These are phyloP conservation scores for Idaea biselata DNA, from an alignment of 2,888 invertebrate species.

Conservation along the genomic window DNA sequence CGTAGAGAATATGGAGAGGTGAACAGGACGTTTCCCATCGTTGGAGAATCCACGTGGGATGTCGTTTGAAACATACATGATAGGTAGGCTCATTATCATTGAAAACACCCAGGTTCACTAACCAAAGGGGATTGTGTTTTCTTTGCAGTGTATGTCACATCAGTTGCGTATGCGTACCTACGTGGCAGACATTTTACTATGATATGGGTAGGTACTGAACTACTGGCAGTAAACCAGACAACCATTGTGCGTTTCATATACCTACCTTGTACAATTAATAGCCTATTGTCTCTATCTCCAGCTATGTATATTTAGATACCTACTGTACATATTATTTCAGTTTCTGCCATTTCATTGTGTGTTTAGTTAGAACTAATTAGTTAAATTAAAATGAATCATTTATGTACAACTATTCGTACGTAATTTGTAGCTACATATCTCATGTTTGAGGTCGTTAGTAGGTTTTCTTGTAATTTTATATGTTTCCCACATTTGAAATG, in stretches of 20 bases:
- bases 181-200: neutral
- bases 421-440: neutral
- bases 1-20: conserved; percentile 16
- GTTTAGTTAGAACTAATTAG: neutral
- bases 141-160: neutral
- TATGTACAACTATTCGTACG: neutral
- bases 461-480: neutral
- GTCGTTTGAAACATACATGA: conserved; percentile 45
- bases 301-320: neutral
- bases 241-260: neutral
- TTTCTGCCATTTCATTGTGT: neutral
- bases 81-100: conserved; percentile 47
- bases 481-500: neutral
- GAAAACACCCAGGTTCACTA: conserved; percentile 25
- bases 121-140: neutral
- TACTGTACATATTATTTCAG: neutral
- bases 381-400: neutral
- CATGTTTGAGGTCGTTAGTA: neutral
- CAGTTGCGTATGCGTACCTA: neutral
- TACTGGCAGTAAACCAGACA: neutral
- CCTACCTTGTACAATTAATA: neutral
- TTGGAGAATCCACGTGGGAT: conserved; percentile 36
- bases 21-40: conserved; percentile 35
- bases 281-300: neutral
- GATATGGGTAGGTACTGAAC: neutral